Conservation (phyloP, 2,888 invertebrate species). For the Oscheius myriophilus region DNA sequence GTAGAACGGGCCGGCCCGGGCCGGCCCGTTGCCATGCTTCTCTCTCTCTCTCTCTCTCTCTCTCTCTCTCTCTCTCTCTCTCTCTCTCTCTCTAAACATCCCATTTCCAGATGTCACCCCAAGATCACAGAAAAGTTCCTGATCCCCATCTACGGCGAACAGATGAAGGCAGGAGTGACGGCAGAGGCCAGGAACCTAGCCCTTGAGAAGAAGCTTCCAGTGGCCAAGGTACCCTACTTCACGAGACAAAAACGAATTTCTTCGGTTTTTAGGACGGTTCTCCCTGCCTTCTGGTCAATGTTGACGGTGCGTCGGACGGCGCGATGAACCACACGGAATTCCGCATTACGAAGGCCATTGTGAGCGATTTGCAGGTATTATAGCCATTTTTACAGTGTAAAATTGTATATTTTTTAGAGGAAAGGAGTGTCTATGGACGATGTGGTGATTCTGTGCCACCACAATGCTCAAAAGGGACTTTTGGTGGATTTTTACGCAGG, state of each 20-base stretch:
- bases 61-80: neutral
- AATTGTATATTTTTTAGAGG: neutral
- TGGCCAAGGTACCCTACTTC: neutral
- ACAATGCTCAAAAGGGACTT: constrained; percentile 1
- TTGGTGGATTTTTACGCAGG: neutral
- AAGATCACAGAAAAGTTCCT: neutral
- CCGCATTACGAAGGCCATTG: neutral
- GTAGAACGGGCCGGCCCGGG: too few relatives aligned
- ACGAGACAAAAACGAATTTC: too few relatives aligned
- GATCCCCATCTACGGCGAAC: constrained; percentile 17
- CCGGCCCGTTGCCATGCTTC: too few relatives aligned
- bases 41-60: too few relatives aligned
- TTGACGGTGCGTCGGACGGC: neutral
- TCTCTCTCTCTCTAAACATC: neutral
- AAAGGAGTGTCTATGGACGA: neutral
- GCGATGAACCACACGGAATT: neutral
- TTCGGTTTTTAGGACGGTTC: constrained; percentile 3
- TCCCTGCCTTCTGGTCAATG: constrained; percentile 2
- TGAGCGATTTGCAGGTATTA: neutral
- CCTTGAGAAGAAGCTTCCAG: neutral
- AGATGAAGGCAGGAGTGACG: constrained; percentile 1
- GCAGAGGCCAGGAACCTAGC: constrained; percentile 5
- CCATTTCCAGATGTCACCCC: constrained; percentile 19
- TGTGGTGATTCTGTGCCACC: neutral
- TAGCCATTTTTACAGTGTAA: too few relatives aligned